These are phyloP conservation scores for Casuarius casuarius DNA, from an alignment of 2,113 vertebrate species.

Conservation along the genomic window DNA sequence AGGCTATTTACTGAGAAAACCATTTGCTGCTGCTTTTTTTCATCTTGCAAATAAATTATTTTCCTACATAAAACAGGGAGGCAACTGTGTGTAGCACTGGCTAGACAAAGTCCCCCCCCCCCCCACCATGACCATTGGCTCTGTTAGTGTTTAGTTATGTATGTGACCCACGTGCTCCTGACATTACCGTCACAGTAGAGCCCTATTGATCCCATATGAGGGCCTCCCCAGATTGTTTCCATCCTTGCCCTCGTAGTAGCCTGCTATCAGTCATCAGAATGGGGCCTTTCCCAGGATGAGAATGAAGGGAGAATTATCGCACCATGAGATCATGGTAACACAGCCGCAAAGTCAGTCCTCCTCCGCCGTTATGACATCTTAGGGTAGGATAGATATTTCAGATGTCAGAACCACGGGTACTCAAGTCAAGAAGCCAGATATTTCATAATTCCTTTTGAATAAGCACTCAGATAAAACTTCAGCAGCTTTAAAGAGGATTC, in stretches of 20 bases:
- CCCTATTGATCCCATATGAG: neutral
- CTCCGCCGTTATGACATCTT: neutral
- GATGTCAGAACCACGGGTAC: neutral
- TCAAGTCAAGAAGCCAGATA: neutral
- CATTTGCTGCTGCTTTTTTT: neutral
- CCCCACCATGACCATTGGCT: neutral
- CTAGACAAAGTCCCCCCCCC: too few species aligned
- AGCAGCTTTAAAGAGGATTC: neutral
- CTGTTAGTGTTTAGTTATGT: rapidly evolving
- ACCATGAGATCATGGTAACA: constrained; percentile 3
- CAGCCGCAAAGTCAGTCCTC: neutral
- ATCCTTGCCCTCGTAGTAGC: neutral
- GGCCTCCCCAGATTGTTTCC: neutral
- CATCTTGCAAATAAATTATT: neutral
- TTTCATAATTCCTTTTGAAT: neutral
- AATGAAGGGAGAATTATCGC: neutral
- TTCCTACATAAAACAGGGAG: neutral
- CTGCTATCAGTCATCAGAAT: neutral
- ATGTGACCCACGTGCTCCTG: rapidly evolving
- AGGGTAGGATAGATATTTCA: neutral
- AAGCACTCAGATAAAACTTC: neutral
- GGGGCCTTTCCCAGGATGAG: neutral
- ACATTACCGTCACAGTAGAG: neutral
- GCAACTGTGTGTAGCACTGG: neutral
- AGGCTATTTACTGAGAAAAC: neutral